These are phyloP conservation scores for Sinohyriopsis cumingii DNA, from an alignment of 2,888 invertebrate genomes.

Conservation along the genomic window DNA sequence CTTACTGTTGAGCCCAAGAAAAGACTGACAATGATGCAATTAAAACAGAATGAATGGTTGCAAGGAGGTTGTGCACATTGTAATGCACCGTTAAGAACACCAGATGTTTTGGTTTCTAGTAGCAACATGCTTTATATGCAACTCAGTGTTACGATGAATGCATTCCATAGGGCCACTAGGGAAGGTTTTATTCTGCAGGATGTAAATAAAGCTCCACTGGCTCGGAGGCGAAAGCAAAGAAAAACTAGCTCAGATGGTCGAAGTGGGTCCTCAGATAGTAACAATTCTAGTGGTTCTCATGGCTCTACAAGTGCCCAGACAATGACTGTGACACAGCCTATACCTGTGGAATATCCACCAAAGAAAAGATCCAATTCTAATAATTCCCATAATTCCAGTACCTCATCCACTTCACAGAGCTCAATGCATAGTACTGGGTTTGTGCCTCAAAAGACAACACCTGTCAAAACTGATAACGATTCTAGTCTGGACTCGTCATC, in stretches of 20 bases:
- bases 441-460: conserved; percentile 43
- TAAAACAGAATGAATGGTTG: conserved; percentile 82
- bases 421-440: conserved; percentile 62
- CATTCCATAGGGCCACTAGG: conserved; percentile 80
- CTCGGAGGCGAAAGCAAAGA: conserved; percentile 76
- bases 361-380: conserved; percentile 33
- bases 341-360: neutral
- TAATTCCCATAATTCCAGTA: conserved; percentile 49
- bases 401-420: conserved; percentile 52
- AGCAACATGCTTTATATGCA: conserved; percentile 75
- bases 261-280: conserved; percentile 65
- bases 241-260: conserved; percentile 66
- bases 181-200: conserved; percentile 84
- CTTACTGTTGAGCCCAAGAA: conserved; percentile 85
- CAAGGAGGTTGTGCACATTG: conserved; percentile 68
- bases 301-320: conserved; percentile 24
- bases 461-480: conserved; percentile 15
- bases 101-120: conserved; percentile 75
- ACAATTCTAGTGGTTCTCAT: conserved; percentile 51
- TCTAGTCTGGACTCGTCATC: conserved; percentile 26
- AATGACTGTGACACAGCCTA: conserved; percentile 4
- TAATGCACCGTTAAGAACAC: conserved; percentile 78
- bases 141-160: conserved; percentile 79
- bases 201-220: conserved; percentile 81
- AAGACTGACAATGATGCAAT: conserved; percentile 80